A percentile compares a stretch with the other conserved stretches of the same genome.
These are phyloP conservation scores for Agrotis ipsilon DNA, from an alignment of 2,888 invertebrate genomes.

Conservation along the genomic window DNA sequence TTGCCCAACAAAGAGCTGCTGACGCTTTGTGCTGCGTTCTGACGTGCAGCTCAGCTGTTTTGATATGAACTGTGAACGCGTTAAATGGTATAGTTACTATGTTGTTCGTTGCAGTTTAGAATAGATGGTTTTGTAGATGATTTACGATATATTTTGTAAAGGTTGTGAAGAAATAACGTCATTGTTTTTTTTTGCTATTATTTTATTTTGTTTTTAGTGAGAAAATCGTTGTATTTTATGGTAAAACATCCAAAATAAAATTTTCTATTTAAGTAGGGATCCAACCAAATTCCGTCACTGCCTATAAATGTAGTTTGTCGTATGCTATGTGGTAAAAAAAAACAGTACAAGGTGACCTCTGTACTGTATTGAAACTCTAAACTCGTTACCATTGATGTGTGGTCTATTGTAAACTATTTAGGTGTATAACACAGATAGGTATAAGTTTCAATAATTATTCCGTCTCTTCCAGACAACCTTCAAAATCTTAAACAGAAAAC, in stretches of 20 bases:
- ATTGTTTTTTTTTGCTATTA: no score
- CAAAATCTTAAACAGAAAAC: background rate
- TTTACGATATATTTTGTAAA: background rate
- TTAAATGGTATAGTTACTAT: conserved; percentile 20
- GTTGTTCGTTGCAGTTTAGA: conserved; percentile 10
- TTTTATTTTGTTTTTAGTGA: no score
- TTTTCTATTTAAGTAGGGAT: no score
- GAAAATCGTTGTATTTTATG: background rate
- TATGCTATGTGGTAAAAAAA: no score
- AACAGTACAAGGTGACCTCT: no score
- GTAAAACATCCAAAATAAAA: background rate
- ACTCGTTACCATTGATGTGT: no score
- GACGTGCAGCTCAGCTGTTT: conserved; percentile 44
- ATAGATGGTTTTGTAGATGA: background rate
- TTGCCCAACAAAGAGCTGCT: conserved; percentile 32
- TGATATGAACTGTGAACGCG: conserved; percentile 26
- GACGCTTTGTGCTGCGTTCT: conserved; percentile 29
- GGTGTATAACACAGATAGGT: background rate
- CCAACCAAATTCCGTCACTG: background rate
- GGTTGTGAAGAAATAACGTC: no score
- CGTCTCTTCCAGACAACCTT: background rate
- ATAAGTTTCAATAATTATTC: background rate
- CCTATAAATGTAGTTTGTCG: no score
- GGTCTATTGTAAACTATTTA: no score
- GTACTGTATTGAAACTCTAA: no score